These are phyloP conservation scores for Oceanites oceanicus DNA, from an alignment of 2,113 vertebrate species.

Conservation along the genomic window DNA sequence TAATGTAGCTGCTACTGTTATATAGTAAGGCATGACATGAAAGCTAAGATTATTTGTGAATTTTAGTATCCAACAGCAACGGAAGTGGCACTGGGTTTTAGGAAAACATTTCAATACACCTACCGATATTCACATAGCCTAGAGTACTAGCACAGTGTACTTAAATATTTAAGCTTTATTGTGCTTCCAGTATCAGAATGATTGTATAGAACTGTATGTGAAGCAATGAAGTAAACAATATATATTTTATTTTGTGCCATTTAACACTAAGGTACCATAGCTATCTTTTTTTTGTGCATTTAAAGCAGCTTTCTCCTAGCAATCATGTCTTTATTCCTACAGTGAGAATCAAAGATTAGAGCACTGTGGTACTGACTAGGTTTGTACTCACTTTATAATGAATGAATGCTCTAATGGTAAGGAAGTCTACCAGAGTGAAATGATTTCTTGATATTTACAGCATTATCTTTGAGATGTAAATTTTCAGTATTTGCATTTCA, in stretches of 20 bases:
- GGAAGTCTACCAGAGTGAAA: neutral
- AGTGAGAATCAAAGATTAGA: neutral
- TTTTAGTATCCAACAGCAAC: neutral
- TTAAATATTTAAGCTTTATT: constrained; percentile 30
- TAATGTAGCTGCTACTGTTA: neutral
- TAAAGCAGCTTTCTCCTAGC: neutral
- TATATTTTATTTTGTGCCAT: neutral
- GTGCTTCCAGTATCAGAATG: constrained; percentile 10
- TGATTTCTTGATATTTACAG: neutral
- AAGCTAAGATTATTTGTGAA: neutral
- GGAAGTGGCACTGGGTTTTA: neutral
- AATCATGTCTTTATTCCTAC: neutral
- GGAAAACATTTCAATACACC: neutral
- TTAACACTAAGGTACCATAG: neutral
- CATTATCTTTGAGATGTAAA: neutral
- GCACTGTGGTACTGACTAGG: neutral
- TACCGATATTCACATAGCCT: neutral
- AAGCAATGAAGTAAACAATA: neutral
- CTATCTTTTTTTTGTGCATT: neutral
- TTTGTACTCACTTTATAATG: neutral
- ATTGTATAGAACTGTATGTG: neutral
- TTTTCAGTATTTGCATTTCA: neutral
- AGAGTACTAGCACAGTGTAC: neutral
- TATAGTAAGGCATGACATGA: neutral
- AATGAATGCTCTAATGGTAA: neutral